Base-by-base conservation (phyloP, 2,797 vertebrate species). In the Labeo calbasu region DNA sequence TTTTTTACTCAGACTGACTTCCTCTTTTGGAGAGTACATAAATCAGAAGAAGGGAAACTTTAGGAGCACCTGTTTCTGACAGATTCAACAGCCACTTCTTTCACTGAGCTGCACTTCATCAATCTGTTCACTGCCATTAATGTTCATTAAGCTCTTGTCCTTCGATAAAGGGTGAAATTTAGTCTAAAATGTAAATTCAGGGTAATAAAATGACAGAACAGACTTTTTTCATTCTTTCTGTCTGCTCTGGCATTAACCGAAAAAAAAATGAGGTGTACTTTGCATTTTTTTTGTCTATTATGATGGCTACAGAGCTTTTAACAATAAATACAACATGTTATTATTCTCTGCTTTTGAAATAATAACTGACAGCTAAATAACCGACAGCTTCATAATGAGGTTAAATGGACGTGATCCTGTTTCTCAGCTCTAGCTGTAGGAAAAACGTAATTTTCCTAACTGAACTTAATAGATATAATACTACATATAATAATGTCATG, bases 11-110 rank as follows among this genome's bases (percentile, higher is more conserved):
- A 70, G 55, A 14, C 76, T 59, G 9, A 55, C 32, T 55, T 73
- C 55, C 23, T 78, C 32, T 21, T 77, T 46, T 83, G 51, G 65
- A 68, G 50, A 57, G 46, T 32, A 46, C 77, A 88, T 83, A 76
- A 84, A 87, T 88, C 83, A 81, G 65, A 69, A 72, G 48, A 65
- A 63, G 32, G 21, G 55, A 69, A 66, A 73, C 40, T 82, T 86
- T 43, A 73, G 66, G 23, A 80, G 79, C 84, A 89, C 84, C 85
- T 86, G 84, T 81, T 59, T 86, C 43, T 83, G 86, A 87, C 76
- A 81, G 82, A 32, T 77, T 69, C 36, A 69, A 71, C 36, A 87
- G 77, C 19, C 32, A 23, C 17, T 15, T 61, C 65, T 48, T 43
- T 73, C 23, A 46, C 28, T 28, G 46, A 75, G 55, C 17, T 55